Base-by-base conservation (phyloP, 2,113 vertebrate genomes). In the Mungos mungo region DNA sequence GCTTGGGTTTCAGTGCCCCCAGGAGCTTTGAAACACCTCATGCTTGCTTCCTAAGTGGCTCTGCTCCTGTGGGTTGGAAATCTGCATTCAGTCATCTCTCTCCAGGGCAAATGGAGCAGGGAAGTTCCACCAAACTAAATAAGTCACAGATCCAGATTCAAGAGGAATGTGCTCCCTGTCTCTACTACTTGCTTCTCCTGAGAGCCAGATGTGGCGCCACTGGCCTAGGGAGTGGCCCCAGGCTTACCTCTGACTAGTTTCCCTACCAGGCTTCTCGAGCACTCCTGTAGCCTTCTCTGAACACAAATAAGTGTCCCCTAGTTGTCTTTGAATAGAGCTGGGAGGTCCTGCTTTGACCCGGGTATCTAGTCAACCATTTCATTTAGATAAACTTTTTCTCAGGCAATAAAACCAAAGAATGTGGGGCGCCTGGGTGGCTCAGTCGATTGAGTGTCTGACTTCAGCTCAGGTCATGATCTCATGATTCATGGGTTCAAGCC, bases 31-130 rank as follows among this genome's bases (percentile, higher is more conserved):
- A 83, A 95, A 83, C 9, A 15, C 60, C 88, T 93, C 27, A 4
- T 60, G 80, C 79, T 54, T 96, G 13, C 97, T 97, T 96, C 95
- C 66, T 96, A 86, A 97, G 83, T 90, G 79, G 69, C 63, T 95
- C 54, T 83, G 89, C 84, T 90, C 23, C n/a, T 90, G 47, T 10
- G 83, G 52, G 63, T 10, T 96, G 71, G 83, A 81, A 88, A 87
- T 0, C 0, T 33, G n/a, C 85, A 60, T 0, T 15, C 45, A 93
- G 65, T 66, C 77, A 72, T 97, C 66, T 74, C 57, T 50, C 74
- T 79, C 69, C 68, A 19, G 84, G 85, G 86, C 60, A 94, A 31
- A 87, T 0, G 72, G 83, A 97, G 90, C 18, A 52, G 90, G 31
- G 6, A 10, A 93, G 81, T 71, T 90, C 65, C 77, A 96, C 89